phyloP scores from a whole-genome alignment of 2,113 vertebrate species.

The Desmodus rotundus region DNA sequence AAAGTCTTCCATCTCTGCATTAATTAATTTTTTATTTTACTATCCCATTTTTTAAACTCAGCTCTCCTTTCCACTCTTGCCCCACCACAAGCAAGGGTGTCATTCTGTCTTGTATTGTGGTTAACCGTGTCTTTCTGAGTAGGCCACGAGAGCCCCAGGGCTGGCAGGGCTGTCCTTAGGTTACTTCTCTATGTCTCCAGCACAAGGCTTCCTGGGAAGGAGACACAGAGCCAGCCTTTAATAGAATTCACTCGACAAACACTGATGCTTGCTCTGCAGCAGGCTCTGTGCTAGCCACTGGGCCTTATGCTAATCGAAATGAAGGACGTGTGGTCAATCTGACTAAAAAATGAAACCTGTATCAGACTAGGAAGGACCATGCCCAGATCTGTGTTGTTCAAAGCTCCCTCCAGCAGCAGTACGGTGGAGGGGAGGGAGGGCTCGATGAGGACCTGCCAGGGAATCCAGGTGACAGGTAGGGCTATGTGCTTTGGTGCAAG shows the following conservation, averaged over 20 bases:
- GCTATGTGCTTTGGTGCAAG: rapidly evolving
- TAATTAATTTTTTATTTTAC: neutral
- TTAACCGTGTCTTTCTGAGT: neutral
- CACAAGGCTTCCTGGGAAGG: neutral
- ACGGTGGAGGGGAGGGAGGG: neutral
- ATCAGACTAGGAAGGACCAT: neutral
- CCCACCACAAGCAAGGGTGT: neutral
- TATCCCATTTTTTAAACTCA: neutral
- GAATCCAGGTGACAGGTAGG: neutral
- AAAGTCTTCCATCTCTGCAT: neutral
- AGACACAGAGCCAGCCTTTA: neutral
- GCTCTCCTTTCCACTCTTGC: neutral
- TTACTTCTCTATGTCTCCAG: neutral
- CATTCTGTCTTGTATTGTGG: neutral
- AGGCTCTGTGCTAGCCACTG: neutral
- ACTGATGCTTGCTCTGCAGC: neutral
- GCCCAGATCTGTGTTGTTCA: neutral
- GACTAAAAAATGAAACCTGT: neutral
- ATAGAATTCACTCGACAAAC: neutral
- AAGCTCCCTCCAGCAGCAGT: neutral
- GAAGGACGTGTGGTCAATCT: neutral
- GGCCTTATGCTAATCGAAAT: neutral
- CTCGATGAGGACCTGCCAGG: neutral
- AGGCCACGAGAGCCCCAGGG: neutral
- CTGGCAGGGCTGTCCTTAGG: neutral